Percentiles rank a stretch among this genome's conserved stretches.
These are phyloP conservation scores for Tetanocera ferruginea DNA, from an alignment of 2,888 invertebrate genomes.

Conservation along the genomic window DNA sequence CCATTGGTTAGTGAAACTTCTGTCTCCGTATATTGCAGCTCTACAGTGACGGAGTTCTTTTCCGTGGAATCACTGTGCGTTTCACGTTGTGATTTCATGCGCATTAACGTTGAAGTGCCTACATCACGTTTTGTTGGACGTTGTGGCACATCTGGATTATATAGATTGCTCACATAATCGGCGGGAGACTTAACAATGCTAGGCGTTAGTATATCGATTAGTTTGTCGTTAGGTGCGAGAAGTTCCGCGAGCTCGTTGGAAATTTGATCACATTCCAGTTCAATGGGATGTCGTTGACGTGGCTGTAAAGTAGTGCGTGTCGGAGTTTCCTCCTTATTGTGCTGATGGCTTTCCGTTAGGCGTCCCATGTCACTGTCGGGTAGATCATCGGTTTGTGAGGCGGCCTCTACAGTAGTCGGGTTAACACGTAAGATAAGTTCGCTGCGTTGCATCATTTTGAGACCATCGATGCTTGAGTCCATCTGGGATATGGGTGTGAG, in stretches of 20 bases:
- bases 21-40: slow-evolving; percentile 61
- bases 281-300: slow-evolving; percentile 78
- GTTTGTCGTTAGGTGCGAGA: slow-evolving; percentile 75
- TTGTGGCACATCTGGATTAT: slow-evolving; percentile 66
- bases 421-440: slow-evolving; percentile 76
- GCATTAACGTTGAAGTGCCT: slow-evolving; percentile 67
- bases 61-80: slow-evolving; percentile 26
- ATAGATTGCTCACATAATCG: slow-evolving; percentile 67
- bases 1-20: slow-evolving; percentile 53
- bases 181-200: slow-evolving; percentile 64
- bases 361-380: slow-evolving; percentile 61
- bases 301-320: slow-evolving; percentile 67
- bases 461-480: slow-evolving; percentile 61
- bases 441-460: slow-evolving; percentile 75
- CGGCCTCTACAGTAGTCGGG: slow-evolving; percentile 75
- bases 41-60: slow-evolving; percentile 53
- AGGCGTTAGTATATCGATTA: slow-evolving; percentile 74
- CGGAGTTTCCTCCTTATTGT: slow-evolving; percentile 57
- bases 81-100: slow-evolving; percentile 54
- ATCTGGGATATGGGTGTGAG: slow-evolving; percentile 49
- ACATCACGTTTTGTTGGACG: slow-evolving; percentile 69
- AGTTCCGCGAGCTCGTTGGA: slow-evolving; percentile 76
- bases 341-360: slow-evolving; percentile 51
- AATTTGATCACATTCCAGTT: slow-evolving; percentile 83
- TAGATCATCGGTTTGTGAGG: slow-evolving; percentile 73